phyloP scores from a whole-genome alignment of 2,888 invertebrate species.

The Spatulosminthurus flaviceps region DNA sequence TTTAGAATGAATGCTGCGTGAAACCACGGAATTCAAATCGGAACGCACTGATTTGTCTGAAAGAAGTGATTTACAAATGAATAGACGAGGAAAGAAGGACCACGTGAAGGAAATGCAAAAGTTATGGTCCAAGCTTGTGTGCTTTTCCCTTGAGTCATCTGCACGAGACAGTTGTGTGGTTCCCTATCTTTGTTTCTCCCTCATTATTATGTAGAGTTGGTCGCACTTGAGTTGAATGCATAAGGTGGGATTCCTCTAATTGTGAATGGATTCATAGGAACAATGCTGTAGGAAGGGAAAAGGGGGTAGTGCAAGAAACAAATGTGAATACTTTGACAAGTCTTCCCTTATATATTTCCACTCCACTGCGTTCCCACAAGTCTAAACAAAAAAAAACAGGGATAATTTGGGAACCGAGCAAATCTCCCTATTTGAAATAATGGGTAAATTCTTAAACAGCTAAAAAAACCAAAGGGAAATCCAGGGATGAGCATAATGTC shows the following conservation, averaged over 20 bases:
- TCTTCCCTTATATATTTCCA: background rate
- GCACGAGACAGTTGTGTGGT: background rate
- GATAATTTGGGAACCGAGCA: too few species aligned
- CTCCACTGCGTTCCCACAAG: too few species aligned
- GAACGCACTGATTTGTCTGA: constrained; percentile 13
- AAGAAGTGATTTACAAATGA: background rate
- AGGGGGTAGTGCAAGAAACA: background rate
- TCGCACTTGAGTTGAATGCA: too few species aligned
- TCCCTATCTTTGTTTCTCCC: background rate
- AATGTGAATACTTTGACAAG: background rate
- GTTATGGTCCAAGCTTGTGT: background rate
- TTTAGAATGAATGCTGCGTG: background rate
- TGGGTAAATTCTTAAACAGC: too few species aligned
- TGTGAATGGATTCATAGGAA: too few species aligned
- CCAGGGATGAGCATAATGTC: background rate
- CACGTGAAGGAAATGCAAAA: constrained; percentile 8
- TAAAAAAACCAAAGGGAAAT: too few species aligned
- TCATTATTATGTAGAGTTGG: too few species aligned
- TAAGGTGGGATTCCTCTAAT: too few species aligned
- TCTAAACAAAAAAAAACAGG: too few species aligned
- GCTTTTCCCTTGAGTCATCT: background rate
- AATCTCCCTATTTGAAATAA: too few species aligned
- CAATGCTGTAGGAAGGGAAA: too few species aligned
- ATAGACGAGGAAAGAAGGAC: background rate
- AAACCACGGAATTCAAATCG: constrained; percentile 13